Base-by-base conservation (phyloP, 2,797 vertebrate genomes). In the Danio jaintianensis region DNA sequence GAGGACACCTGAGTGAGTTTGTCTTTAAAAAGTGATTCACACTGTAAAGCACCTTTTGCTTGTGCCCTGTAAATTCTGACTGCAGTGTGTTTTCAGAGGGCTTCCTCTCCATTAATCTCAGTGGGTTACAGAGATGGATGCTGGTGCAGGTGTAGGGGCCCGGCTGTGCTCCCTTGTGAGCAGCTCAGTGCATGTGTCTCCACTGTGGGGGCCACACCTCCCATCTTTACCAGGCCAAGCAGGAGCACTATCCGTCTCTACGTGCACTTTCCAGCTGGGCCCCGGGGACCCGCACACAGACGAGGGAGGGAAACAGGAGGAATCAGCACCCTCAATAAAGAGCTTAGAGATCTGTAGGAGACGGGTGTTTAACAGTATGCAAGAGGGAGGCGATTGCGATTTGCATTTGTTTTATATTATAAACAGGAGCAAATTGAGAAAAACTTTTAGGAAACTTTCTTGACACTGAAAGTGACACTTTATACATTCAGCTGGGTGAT, bases 141-240 rank as follows among this genome's bases (percentile, higher is more conserved):
- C 89, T 83, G 89, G 90, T 87, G 89, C 91, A 84, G 56, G 85
- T 86, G 71, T 79, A 64, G 87, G 86, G 89, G 90, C 89, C 90
- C 81, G 82, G 84, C 85, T 90, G 89, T 88, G 75, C 80, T 92
- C 91, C 91, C 91, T 84, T 75, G 89, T 89, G 91, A 88, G 90
- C 76, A 71, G 88, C 88, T 85, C 88, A 47, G 83, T 91, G 92
- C 92, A 93, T 90, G 89, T 91, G 91, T 90, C 91, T 90, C 66
- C 81, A 83, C 90, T 92, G 91, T 86, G 90, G 83, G 77, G 84
- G 84, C 90, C 83, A 84, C 89, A 89, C 89, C 91, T 88, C 91
- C 91, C 89, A 89, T 93, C 92, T 93, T 93, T 91, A 94, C 92
- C 92, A 88, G 92, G 92, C 91, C 93, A 93, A 92, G 89, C 89